Evolutionary conservation across 2,888 invertebrate genomes (phyloP), one percentile per base, ranked within the genome.

Genomic region (Osedax fenrisi): DNA sequence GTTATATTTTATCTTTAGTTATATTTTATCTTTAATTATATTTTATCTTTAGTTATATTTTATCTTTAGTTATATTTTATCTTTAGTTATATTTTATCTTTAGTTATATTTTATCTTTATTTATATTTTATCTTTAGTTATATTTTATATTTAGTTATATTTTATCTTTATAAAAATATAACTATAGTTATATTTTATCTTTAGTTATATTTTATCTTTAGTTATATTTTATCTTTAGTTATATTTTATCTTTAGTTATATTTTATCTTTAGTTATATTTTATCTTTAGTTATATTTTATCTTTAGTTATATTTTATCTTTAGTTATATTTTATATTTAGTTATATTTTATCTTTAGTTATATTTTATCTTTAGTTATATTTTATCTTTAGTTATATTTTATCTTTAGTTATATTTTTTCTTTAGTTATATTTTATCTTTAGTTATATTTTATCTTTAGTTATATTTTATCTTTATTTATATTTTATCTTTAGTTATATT

Each of bases 401-500:
- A n/a, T n/a, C n/a, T n/a, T n/a, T n/a, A n/a, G n/a, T n/a, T 69
- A 69, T 68, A 21, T 24, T 41, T 41, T 41, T 10, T 41, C 17
- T 41, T 10, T 41, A 10, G 5, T 41, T 10, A 10, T 10, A 10
- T 10, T 41, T 41, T 10, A 41, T 41, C 41, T 41, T 41, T 41
- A 17, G 41, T 41, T 41, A 10, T 41, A 41, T 41, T n/a, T n/a
- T n/a, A n/a, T n/a, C n/a, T n/a, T n/a, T 41, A 26, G 23, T 22
- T 75, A 27, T 74, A 21, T 21, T 72, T 21, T 69, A 72, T 70
- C 17, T 17, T 22, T 68, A 70, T 17, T 69, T 3, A n/a, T n/a
- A 5, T 72, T 5, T 26, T 10, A 74, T 22, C n/a, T 23, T n/a
- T 71, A 73, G 24, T 10, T n/a, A n/a, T n/a, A n/a, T n/a, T n/a